Conservation (phyloP, 2,113 vertebrate genomes). For the Philantomba maxwellii region DNA sequence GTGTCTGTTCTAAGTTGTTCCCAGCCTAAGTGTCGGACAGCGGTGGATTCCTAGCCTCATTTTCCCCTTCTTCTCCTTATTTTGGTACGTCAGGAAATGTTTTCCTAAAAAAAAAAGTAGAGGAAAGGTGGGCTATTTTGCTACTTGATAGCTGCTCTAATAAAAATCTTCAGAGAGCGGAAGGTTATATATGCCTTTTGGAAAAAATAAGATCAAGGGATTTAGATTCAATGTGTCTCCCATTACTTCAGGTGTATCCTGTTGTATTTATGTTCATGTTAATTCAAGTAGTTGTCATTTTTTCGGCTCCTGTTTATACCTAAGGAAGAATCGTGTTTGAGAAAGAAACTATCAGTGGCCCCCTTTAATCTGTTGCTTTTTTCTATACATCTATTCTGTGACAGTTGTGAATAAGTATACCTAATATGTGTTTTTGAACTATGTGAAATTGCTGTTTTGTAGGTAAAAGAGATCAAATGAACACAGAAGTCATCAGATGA, state of each 20-base stretch:
- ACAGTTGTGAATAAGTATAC: neutral
- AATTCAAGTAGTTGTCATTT: neutral
- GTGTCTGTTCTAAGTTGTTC: neutral
- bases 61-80: neutral
- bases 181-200: neutral
- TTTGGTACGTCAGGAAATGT: neutral
- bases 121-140: neutral
- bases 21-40: neutral
- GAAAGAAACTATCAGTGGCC: neutral
- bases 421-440: neutral
- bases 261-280: neutral
- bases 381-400: neutral
- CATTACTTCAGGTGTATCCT: neutral
- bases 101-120: neutral
- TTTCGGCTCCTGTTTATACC: neutral
- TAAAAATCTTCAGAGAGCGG: neutral
- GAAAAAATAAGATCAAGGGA: neutral
- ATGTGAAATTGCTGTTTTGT: neutral
- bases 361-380: neutral
- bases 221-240: neutral
- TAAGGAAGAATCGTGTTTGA: neutral
- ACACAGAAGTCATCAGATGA: neutral
- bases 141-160: neutral
- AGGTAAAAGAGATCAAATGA: neutral
- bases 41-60: neutral